Percentiles rank a stretch among this genome's conserved stretches.
Evolutionary conservation across 2,888 invertebrate species (phyloP).

Genomic region (Standfussiana lucernea): DNA sequence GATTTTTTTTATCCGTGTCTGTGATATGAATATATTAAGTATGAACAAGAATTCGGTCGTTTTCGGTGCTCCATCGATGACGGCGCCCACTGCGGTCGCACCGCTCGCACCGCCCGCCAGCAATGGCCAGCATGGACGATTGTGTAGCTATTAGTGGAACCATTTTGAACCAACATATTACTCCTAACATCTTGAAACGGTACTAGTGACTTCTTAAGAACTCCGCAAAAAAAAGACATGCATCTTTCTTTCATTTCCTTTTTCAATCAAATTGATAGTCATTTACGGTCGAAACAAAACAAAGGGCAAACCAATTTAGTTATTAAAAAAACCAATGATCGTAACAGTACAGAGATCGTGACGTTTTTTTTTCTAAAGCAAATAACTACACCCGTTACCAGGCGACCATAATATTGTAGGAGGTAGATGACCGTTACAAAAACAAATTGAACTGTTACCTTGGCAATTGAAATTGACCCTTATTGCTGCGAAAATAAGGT

Average conservation of each 20-base stretch:
- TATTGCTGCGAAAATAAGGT: constrained; percentile 23
- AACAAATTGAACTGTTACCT: constrained; percentile 43
- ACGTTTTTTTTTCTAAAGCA: constrained; percentile 74
- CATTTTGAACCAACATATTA: not conserved
- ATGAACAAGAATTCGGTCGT: no score
- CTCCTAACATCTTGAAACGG: constrained; percentile 11
- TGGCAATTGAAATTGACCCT: constrained; percentile 44
- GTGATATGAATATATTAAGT: no score
- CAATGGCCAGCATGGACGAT: not conserved
- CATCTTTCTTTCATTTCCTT: not conserved
- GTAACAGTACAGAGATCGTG: constrained; percentile 68
- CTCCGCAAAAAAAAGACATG: not conserved
- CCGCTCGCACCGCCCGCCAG: no score
- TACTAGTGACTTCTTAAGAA: not conserved
- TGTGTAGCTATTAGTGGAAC: not conserved
- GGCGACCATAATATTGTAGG: constrained; percentile 78
- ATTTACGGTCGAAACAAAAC: not conserved
- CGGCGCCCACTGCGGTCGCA: no score
- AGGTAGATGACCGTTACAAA: constrained; percentile 82
- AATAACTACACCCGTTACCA: constrained; percentile 80
- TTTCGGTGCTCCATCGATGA: no score
- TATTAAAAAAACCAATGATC: constrained; percentile 60
- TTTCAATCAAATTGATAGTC: constrained; percentile 4
- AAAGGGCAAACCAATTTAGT: constrained; percentile 50
- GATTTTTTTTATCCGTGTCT: no score